A percentile compares a stretch with the other conserved stretches of the same genome.
Evolutionary conservation across 2,113 vertebrate genomes (phyloP).

Genomic region (Microcebus jonahi): DNA sequence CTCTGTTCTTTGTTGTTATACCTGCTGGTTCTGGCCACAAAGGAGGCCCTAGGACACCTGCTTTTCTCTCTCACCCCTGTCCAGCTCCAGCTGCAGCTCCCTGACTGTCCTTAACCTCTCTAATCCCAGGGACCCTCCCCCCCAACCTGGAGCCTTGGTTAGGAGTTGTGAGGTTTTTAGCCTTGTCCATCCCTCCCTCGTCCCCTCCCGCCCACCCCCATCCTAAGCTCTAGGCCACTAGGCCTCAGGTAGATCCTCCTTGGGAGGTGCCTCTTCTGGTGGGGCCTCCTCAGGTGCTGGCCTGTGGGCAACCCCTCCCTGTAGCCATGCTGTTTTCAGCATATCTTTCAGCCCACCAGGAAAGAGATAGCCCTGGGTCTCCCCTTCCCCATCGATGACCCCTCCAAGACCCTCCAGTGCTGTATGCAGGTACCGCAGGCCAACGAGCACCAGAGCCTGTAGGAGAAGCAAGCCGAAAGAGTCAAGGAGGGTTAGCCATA

Average conservation of each 20-base stretch:
- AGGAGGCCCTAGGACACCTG: not conserved
- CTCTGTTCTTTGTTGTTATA: not conserved
- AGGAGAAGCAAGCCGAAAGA: slow-evolving; percentile 1
- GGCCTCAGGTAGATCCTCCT: slow-evolving; percentile 48
- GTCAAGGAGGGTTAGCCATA: not conserved
- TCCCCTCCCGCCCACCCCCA: accelerated
- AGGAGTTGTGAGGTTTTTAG: not conserved
- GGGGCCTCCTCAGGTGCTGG: slow-evolving; percentile 48
- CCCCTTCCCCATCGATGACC: slow-evolving; percentile 86
- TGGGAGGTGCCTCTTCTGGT: slow-evolving; percentile 4
- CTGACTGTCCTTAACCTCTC: not conserved
- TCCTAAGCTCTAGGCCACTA: not conserved
- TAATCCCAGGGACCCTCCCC: not conserved
- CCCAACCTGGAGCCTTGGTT: not conserved
- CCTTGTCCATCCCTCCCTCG: not conserved
- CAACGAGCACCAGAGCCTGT: slow-evolving; percentile 87
- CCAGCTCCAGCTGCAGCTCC: not conserved
- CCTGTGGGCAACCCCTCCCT: slow-evolving; percentile 59
- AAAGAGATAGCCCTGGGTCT: slow-evolving; percentile 90
- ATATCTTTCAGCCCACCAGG: slow-evolving; percentile 88
- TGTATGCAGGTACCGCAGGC: slow-evolving; percentile 90
- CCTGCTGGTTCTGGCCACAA: not conserved
- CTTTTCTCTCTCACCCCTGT: not conserved
- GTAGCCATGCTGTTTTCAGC: slow-evolving; percentile 74
- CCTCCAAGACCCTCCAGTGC: slow-evolving; percentile 87